Percentiles rank a stretch among this genome's conserved stretches.
These are phyloP conservation scores for Argopecten irradians DNA, from an alignment of 1,140 invertebrate genomes.

Conservation along the genomic window DNA sequence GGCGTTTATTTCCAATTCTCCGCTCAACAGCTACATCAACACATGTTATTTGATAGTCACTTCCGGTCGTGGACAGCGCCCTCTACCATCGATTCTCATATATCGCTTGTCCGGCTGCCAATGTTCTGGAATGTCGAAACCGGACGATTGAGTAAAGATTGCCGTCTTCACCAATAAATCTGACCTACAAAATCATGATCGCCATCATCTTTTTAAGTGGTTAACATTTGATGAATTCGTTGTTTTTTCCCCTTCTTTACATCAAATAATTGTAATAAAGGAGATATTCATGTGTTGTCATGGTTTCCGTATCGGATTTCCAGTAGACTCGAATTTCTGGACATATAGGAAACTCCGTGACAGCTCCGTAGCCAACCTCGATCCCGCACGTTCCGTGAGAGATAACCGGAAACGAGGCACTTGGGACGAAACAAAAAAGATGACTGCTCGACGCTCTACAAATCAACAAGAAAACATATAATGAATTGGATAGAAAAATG, in stretches of 20 bases:
- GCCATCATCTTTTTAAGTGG: background rate
- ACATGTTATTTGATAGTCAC: background rate
- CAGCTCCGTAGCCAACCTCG: background rate
- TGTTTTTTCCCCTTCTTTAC: background rate
- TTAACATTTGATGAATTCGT: conserved; percentile 1
- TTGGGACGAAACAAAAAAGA: background rate
- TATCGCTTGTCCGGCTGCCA: background rate
- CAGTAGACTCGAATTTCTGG: conserved; percentile 15
- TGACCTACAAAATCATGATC: background rate
- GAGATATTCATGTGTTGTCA: conserved; percentile 1
- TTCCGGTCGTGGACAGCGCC: background rate
- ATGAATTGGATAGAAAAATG: background rate
- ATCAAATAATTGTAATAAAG: conserved; percentile 23
- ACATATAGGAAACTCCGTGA: background rate
- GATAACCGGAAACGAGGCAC: conserved; percentile 20
- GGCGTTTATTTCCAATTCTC: too few relatives aligned
- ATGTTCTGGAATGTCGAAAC: background rate
- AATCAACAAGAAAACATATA: conserved; percentile 23
- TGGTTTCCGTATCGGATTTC: conserved; percentile 20
- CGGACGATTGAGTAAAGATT: background rate
- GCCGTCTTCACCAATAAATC: background rate
- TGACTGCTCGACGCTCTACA: conserved; percentile 3
- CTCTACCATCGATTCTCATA: background rate
- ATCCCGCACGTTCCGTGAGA: background rate
- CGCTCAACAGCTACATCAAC: background rate